Base-by-base conservation (phyloP, 2,797 vertebrate genomes). In the Anabacerthia variegaticeps region DNA sequence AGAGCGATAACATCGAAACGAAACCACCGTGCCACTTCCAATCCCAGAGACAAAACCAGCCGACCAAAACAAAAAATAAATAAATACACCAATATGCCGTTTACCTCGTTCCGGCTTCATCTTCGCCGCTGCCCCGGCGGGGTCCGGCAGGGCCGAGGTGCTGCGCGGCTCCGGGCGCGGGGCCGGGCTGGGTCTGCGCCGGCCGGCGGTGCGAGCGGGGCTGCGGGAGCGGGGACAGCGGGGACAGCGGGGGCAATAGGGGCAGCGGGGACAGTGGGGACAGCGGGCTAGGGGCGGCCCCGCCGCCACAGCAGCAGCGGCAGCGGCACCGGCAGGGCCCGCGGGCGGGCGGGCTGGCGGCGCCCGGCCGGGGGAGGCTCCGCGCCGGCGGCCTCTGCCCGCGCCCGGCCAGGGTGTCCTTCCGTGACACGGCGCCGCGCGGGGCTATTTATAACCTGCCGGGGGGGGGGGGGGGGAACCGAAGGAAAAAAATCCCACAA, bases 51-150 rank as follows among this genome's bases (percentile, higher is more conserved):
- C n/a, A 65, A 58, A 71, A 37, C 48, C 67, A 41, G 23, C 37
- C 48, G 36, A 58, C n/a, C 14, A 16, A 51, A 48, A 28, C 16
- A 19, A 30, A 28, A 58, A 34, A 23, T 39, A 39, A 36, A 63
- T 81, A 85, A 89, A 82, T 22, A 34, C 4, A 75, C 78, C 1
- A 65, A 88, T 28, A 61, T 94, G 76, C 58, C 93, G 93, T 97
- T 98, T 99, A 99, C 99, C 99, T 99, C 99, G 97, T 94, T 99
- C 99, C 79, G 99, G 96, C 98, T 99, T 99, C 99, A 99, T 99
- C 96, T 91, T 95, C 78, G 71, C 96, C 3, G 92, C 14, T 19
- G 92, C 88, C 95, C 78, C 88, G 3, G 90, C 59, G 80, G 22
- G 89, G 66, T 67, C 28, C 10, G 93, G 9, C 90, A 73, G 68